Conservation (phyloP, 2,113 vertebrate species). For the Scytalopus superciliaris region DNA sequence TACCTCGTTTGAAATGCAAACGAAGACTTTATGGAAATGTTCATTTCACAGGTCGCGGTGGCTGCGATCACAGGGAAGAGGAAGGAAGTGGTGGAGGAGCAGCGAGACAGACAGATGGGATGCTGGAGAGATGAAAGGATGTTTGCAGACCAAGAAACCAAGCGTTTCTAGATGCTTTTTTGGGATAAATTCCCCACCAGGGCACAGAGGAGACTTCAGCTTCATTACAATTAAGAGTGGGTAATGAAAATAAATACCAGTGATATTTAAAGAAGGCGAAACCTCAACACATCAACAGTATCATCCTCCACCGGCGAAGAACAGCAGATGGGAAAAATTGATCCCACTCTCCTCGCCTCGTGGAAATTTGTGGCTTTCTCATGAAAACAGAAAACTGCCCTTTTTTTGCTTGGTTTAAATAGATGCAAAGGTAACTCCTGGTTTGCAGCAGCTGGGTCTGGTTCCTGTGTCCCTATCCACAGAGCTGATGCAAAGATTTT, state of each 20-base stretch:
- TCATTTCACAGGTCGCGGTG: conserved; percentile 2
- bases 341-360: background rate
- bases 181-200: conserved; percentile 8
- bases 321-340: background rate
- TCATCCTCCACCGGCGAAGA: background rate
- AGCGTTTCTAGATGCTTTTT: background rate
- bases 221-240: conserved; percentile 21
- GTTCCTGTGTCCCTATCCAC: background rate
- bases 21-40: background rate
- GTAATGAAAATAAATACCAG: conserved; percentile 54
- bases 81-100: conserved; percentile 37
- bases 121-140: conserved; percentile 41
- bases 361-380: background rate
- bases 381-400: background rate
- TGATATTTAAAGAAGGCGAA: conserved; percentile 43
- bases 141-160: background rate
- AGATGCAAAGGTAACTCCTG: background rate
- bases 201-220: conserved; percentile 22
- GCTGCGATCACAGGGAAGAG: conserved; percentile 40
- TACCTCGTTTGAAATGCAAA: conserved; percentile 59
- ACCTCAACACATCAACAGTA: background rate
- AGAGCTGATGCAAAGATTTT: background rate
- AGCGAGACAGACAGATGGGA: conserved; percentile 56
- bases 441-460: background rate
- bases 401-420: background rate